Evolutionary conservation across 92 coral and sea anemone genomes (phyloP).

Genomic region (Micromussa lordhowensis): DNA sequence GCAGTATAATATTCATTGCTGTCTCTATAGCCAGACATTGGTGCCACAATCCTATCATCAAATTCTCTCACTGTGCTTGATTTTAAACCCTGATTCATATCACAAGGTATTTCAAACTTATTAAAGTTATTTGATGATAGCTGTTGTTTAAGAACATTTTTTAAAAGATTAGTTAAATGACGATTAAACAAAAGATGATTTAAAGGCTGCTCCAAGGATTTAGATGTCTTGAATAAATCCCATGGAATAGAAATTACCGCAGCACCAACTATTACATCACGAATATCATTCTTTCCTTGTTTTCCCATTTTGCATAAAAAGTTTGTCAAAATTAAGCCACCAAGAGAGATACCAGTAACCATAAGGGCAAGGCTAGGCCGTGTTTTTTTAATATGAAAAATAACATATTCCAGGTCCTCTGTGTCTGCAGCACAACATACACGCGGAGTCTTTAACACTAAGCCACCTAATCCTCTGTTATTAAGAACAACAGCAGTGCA

Average conservation of each 20-base stretch:
- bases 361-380: constrained; percentile 70
- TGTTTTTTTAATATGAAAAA: constrained; percentile 62
- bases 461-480: constrained; percentile 82
- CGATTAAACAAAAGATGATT: constrained; percentile 83
- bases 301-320: constrained; percentile 70
- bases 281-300: constrained; percentile 27
- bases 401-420: constrained; percentile 82
- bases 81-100: constrained; percentile 59
- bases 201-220: constrained; percentile 80
- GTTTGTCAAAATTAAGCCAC: constrained; percentile 87
- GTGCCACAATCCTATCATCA: constrained; percentile 86
- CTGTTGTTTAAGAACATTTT: constrained; percentile 47
- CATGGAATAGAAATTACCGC: constrained; percentile 86
- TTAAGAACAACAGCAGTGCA: constrained; percentile 81
- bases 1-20: constrained; percentile 85
- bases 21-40: constrained; percentile 87
- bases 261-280: constrained; percentile 72
- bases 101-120: constrained; percentile 36
- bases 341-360: constrained; percentile 85
- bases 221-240: constrained; percentile 78
- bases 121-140: neutral
- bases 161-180: constrained; percentile 76
- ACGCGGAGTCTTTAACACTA: constrained; percentile 74
- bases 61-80: constrained; percentile 80
- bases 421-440: constrained; percentile 91